Conservation (phyloP, 2,888 invertebrate genomes). For the Xylota sylvarum region DNA sequence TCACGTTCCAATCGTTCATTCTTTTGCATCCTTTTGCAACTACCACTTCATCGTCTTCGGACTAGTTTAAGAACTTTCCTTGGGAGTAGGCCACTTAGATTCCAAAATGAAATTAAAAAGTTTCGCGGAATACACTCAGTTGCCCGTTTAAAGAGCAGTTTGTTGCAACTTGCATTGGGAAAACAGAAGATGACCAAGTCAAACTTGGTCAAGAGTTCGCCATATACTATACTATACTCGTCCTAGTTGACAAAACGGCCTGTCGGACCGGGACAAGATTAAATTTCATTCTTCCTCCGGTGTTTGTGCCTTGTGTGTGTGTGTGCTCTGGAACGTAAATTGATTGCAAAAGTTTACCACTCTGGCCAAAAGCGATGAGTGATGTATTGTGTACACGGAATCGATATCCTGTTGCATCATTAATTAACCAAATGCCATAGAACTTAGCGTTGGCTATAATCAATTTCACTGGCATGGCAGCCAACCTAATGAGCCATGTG, state of each 20-base stretch:
- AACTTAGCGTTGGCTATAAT: not conserved
- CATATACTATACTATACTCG: no score
- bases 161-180: no score
- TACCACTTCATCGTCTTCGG: no score
- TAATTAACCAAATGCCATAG: constrained; percentile 26
- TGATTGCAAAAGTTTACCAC: constrained; percentile 2
- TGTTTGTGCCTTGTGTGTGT: not conserved
- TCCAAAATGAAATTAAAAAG: constrained; percentile 28
- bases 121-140: not conserved
- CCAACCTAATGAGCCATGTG: not conserved
- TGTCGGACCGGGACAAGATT: no score
- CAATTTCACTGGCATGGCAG: not conserved
- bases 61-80: not conserved
- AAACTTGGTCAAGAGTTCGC: not conserved
- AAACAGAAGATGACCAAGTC: not conserved
- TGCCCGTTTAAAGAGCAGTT: no score
- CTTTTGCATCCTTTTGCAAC: no score
- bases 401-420: constrained; percentile 26
- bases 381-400: constrained; percentile 15
- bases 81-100: not conserved
- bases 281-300: not conserved
- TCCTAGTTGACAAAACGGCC: not conserved
- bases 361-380: constrained; percentile 4
- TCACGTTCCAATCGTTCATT: not conserved
- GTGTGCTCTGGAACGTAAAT: not conserved